A percentile compares a stretch with the other conserved stretches of the same genome.
Conservation (phyloP, 2,797 vertebrate species). For the Salarias fasciatus region DNA sequence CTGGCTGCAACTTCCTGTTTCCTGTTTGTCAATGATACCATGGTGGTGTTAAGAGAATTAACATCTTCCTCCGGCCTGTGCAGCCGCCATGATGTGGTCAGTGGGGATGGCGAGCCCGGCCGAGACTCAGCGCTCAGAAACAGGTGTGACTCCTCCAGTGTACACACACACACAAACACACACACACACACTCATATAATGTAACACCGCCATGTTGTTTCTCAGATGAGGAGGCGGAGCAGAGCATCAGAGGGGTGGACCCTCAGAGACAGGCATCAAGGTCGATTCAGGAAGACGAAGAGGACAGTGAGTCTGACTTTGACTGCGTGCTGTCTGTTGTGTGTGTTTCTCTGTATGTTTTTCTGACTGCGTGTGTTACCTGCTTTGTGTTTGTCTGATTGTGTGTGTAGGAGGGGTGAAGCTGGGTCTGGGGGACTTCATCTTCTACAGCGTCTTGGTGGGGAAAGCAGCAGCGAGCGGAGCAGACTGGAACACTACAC, state of each 20-base stretch:
- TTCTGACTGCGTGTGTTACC: conserved; percentile 1
- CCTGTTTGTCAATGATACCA: too few species aligned
- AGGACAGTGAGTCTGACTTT: conserved; percentile 80
- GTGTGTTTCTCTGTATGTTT: neutral
- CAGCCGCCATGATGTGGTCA: conserved; percentile 97
- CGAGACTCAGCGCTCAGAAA: conserved; percentile 41
- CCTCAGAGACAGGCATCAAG: conserved; percentile 42
- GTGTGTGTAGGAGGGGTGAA: conserved; percentile 87
- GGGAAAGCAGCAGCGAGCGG: conserved; percentile 94
- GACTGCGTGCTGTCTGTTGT: neutral
- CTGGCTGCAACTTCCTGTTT: too few species aligned
- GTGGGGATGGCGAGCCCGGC: conserved; percentile 91
- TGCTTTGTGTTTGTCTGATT: neutral
- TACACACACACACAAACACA: neutral
- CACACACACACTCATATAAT: neutral
- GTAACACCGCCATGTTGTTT: conserved; percentile 1
- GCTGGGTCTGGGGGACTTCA: conserved; percentile 96
- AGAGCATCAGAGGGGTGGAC: conserved; percentile 55
- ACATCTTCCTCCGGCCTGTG: too few species aligned
- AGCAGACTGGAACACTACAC: conserved; percentile 96
- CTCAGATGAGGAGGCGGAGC: conserved; percentile 76
- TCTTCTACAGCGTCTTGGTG: conserved; percentile 98
- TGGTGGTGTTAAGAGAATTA: too few species aligned
- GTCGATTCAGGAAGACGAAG: conserved; percentile 72
- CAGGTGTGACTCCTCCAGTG: conserved; percentile 71